Evolutionary conservation across 2,888 invertebrate genomes (phyloP), one percentile per base, ranked within the genome.

Genomic region (Limnephilus lunatus): DNA sequence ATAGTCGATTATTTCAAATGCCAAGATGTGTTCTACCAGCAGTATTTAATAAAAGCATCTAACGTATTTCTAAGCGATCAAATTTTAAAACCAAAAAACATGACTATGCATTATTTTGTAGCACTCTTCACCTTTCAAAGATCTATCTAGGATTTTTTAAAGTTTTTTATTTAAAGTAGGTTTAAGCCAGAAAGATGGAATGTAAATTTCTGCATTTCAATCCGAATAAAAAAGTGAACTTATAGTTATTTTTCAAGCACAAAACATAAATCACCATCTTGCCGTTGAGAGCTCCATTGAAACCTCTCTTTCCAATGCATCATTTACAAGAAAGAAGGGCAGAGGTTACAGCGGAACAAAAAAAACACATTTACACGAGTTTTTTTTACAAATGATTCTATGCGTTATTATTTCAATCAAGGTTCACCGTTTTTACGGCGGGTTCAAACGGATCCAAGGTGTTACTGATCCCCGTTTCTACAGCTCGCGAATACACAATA

Each of bases 401-500:
- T 19, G 53, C 83, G 83, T 25, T 39, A 39, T 25, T 83, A 83
- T 83, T 35, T 83, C 35, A 83, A 35, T 32, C 83, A 83, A 83
- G 83, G 83, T 83, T 83, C 83, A n/a, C 35, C 35, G n/a, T 39
- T 83, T n/a, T 7, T 5, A 68, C 83, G 83, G 35, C 25, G 83
- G 11, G 30, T 35, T 31, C 35, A 83, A 19, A 15, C 39, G 25
- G 32, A 83, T 25, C 25, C 83, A 83, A 83, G 83, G 83, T 83
- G 35, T 35, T 35, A 83, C 83, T 83, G 83, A 83, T 39, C 83
- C 35, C 83, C 35, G 83, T 83, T 25, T 83, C 83, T 35, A 35
- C 35, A 7, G 53, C 19, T 32, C 44, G 44, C 44, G 44, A 44
- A 81, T 82, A 31, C 12, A 32, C 25, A 7, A 31, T 30, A 32